phyloP scores from a whole-genome alignment of 2,113 vertebrate genomes.

The Neofelis nebulosa region DNA sequence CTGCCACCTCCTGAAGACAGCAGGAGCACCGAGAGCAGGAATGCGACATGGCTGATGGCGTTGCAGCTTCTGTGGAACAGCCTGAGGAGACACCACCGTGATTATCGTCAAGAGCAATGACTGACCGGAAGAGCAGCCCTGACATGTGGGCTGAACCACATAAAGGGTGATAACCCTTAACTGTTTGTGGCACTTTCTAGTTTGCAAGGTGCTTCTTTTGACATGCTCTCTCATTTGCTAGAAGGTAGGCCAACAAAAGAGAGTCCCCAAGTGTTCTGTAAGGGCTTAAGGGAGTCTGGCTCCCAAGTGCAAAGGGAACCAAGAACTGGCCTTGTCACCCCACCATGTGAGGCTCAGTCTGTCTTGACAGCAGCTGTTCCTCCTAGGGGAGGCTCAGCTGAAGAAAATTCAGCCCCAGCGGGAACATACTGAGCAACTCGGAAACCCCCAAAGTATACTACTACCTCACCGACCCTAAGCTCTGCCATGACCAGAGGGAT shows the following conservation, averaged over 20 bases:
- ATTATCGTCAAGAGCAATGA: not conserved
- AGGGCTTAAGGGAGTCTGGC: not conserved
- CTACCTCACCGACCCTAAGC: not conserved
- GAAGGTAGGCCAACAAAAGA: not conserved
- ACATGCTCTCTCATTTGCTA: not conserved
- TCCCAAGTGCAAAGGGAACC: not conserved
- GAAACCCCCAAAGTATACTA: not conserved
- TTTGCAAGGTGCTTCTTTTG: not conserved
- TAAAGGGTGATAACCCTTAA: not conserved
- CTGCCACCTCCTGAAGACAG: not conserved
- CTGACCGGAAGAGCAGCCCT: not conserved
- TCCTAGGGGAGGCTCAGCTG: not conserved
- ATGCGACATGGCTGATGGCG: not conserved
- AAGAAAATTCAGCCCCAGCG: not conserved
- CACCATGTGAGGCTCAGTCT: not conserved
- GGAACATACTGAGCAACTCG: not conserved
- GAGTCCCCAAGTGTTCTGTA: not conserved
- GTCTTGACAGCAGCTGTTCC: not conserved
- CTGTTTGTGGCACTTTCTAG: not conserved
- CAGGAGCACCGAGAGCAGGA: not conserved
- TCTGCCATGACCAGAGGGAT: too few species aligned
- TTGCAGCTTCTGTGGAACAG: not conserved
- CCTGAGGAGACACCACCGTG: not conserved
- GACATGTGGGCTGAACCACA: not conserved
- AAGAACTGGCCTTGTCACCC: not conserved